Base-by-base conservation (phyloP, 2,888 invertebrate genomes). In the Willowsia nigromaculata region DNA sequence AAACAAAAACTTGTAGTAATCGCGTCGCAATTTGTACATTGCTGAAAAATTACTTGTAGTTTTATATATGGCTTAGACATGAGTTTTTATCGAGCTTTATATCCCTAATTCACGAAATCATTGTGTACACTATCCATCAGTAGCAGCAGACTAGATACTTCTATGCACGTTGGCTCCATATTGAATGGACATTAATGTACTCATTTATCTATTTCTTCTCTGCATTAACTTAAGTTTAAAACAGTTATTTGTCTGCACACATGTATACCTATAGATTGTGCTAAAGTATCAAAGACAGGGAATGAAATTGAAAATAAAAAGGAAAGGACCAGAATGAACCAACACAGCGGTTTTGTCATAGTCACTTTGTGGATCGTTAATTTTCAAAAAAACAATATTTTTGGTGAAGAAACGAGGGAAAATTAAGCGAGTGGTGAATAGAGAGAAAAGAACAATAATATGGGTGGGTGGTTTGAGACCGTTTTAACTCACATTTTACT, bases 311-410 rank as follows among this genome's bases (percentile, higher is more conserved):
- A 68, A 68, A 71, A 33, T 22, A 74, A 74, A 59, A 59, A n/a
- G n/a, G 7, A 82, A 25, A 82, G 18, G 5, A 7, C 65, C 65
- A 47, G 33, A 53, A 82, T 30, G 30, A 81, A 82, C 30, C 71
- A 74, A 59, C 59, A 15, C 18, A 47, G n/a, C 43, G 65, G 76
- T 78, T 78, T 85, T 85, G 76, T 85, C 85, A 85, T 76, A 78
- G 85, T 85, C 85, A 85, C 78, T 65, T 76, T 76, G 78, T 65
- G 85, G 78, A 62, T 85, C 85, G 59, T 76, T 62, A 78, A 27
- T 85, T 85, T 59, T 33, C 59, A 78, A n/a, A 62, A n/a, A 85
- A 65, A 71, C 65, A 50, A 30, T 53, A 43, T 18, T 84, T 84
- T 71, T 50, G 33, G 50, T 43, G 71, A 50, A n/a, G 30, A 27